Conservation (phyloP, 2,888 invertebrate genomes). For the Drosophila formosana region DNA sequence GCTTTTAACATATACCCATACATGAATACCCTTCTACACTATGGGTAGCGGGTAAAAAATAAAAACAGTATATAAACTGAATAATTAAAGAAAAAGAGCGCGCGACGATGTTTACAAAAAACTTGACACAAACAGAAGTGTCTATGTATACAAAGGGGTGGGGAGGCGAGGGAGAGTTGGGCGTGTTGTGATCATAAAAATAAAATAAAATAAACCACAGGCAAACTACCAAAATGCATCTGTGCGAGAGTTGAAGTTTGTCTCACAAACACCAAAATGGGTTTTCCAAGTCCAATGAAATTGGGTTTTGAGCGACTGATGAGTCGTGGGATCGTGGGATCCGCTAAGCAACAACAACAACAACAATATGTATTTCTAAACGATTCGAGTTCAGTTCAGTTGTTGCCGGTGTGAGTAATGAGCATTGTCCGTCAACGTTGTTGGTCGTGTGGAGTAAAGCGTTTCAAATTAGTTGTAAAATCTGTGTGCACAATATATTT, state of each 20-base stretch:
- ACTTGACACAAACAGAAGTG: background rate
- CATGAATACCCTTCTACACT: background rate
- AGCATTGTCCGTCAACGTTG: slow-evolving; percentile 60
- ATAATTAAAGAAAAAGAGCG: slow-evolving; percentile 66
- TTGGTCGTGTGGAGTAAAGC: slow-evolving; percentile 33
- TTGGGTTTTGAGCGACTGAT: slow-evolving; percentile 42
- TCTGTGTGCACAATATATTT: slow-evolving; percentile 50
- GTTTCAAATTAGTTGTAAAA: slow-evolving; percentile 69
- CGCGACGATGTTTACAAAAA: slow-evolving; percentile 36
- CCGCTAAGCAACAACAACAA: slow-evolving; percentile 26
- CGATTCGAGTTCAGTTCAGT: slow-evolving; percentile 52
- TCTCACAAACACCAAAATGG: slow-evolving; percentile 44
- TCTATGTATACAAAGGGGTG: background rate
- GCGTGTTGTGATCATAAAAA: slow-evolving; percentile 64
- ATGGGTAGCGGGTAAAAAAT: too few species aligned
- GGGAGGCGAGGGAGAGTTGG: slow-evolving; percentile 22
- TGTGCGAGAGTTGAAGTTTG: background rate
- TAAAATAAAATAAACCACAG: slow-evolving; percentile 29
- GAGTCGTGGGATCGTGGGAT: slow-evolving; percentile 72
- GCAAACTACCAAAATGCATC: slow-evolving; percentile 43
- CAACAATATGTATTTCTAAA: slow-evolving; percentile 51
- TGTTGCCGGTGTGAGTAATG: slow-evolving; percentile 65
- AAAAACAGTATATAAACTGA: slow-evolving; percentile 54
- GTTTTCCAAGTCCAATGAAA: slow-evolving; percentile 58
- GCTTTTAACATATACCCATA: slow-evolving; percentile 5